Conservation (phyloP, 2,797 vertebrate genomes). For the Knipowitschia caucasica region DNA sequence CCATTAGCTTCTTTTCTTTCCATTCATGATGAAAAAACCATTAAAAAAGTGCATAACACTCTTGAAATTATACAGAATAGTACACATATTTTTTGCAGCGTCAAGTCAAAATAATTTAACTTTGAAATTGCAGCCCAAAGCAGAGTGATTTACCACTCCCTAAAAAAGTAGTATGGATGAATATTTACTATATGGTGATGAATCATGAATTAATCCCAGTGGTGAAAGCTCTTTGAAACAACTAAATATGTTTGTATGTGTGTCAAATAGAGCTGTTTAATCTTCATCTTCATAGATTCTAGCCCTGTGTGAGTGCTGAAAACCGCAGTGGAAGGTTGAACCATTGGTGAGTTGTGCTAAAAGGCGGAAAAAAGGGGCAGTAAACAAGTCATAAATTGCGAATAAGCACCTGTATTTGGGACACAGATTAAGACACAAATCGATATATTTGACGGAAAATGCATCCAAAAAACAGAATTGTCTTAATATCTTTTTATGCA, state of each 20-base stretch:
- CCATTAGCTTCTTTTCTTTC: too few relatives aligned
- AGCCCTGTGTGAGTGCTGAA: slow-evolving; percentile 22
- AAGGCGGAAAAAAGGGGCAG: slow-evolving; percentile 48
- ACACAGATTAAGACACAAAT: slow-evolving; percentile 56
- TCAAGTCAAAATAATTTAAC: background rate
- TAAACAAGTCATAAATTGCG: slow-evolving; percentile 56
- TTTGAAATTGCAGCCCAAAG: background rate
- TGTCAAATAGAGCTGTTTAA: too few relatives aligned
- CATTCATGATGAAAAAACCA: too few relatives aligned
- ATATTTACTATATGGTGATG: too few relatives aligned
- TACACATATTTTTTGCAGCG: background rate
- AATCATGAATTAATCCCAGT: too few relatives aligned
- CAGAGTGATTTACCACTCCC: too few relatives aligned
- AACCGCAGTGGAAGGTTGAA: slow-evolving; percentile 49
- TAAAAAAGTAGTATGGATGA: too few relatives aligned
- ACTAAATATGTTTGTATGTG: too few relatives aligned
- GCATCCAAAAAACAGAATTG: slow-evolving; percentile 60
- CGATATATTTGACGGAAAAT: slow-evolving; percentile 63
- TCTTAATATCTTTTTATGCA: slow-evolving; percentile 66
- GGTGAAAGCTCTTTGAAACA: slow-evolving; percentile 25
- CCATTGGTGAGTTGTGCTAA: slow-evolving; percentile 38
- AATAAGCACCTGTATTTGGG: slow-evolving; percentile 63
- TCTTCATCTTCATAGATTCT: background rate
- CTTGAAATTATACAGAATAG: background rate
- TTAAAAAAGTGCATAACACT: too few relatives aligned